Conservation (phyloP, 2,888 invertebrate genomes). For the Drosophila testacea region DNA sequence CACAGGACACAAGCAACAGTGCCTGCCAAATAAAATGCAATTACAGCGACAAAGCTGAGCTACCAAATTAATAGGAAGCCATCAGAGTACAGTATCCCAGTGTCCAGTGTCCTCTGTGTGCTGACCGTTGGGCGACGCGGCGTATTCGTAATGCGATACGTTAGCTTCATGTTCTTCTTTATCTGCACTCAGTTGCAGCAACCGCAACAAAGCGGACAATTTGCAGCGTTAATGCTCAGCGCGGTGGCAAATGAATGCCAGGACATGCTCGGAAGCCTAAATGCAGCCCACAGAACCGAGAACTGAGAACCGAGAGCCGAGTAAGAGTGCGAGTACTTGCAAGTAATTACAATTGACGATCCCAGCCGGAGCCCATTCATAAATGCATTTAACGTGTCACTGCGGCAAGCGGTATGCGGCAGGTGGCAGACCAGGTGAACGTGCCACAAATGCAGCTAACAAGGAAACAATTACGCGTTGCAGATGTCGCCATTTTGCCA, state of each 20-base stretch:
- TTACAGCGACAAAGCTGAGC: slow-evolving; percentile 57
- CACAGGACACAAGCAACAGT: slow-evolving; percentile 16
- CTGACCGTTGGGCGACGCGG: slow-evolving; percentile 44
- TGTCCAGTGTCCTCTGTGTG: neutral
- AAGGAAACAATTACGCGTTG: slow-evolving; percentile 80
- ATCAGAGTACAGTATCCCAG: slow-evolving; percentile 11
- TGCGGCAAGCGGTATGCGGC: slow-evolving; percentile 38
- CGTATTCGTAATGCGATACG: slow-evolving; percentile 71
- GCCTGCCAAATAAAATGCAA: slow-evolving; percentile 73
- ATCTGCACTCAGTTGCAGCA: slow-evolving; percentile 37
- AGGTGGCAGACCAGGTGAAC: slow-evolving; percentile 61
- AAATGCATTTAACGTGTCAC: slow-evolving; percentile 81
- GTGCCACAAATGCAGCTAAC: slow-evolving; percentile 77
- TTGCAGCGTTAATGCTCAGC: slow-evolving; percentile 72
- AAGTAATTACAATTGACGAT: slow-evolving; percentile 81
- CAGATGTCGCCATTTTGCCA: slow-evolving; percentile 56
- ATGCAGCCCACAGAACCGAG: slow-evolving; percentile 33
- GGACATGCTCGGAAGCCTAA: slow-evolving; percentile 54
- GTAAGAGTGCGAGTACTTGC: slow-evolving; percentile 45
- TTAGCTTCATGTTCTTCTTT: slow-evolving; percentile 21
- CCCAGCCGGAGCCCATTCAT: slow-evolving; percentile 69
- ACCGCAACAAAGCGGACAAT: slow-evolving; percentile 79
- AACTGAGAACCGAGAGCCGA: neutral
- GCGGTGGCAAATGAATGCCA: slow-evolving; percentile 64
- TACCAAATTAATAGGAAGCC: slow-evolving; percentile 74